Base-by-base conservation (phyloP, 2,888 invertebrate genomes). In the Tromatobia lineatoria region DNA sequence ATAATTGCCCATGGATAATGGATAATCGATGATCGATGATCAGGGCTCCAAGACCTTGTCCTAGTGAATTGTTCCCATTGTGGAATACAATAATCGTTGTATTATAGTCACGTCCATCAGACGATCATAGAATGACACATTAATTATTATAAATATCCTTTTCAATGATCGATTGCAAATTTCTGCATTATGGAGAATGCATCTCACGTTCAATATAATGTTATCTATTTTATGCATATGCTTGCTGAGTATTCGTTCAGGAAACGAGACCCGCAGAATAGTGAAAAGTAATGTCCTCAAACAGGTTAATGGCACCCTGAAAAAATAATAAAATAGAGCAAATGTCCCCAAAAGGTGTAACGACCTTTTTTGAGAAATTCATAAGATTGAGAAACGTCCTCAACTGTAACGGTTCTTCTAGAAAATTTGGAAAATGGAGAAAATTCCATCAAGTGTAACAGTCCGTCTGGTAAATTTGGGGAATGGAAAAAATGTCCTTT, bases 41-140 rank as follows among this genome's bases (percentile, higher is more conserved):
- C 83, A 20, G 59, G 45, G 73, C 80, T 83, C 83, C 20, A 25
- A 80, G 83, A 59, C 83, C 83, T 83, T 83, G 83, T 80, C 80
- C 83, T 76, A 83, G 80, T 83, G 71, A 83, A 80, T 79, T 75
- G 75, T 79, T 83, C 64, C 38, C 70, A 75, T 79, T 70, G 67
- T 75, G 20, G 64, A 23, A 67, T 47, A 67, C 45, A 42, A 13
- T 45, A 34, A 20, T 45, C 38, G 47, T 38, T 18, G 34, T 42
- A 59, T 50, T 59, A 50, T 15, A 42, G 7, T 50, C 47, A 25
- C 45, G 38, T 34, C 77, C 11, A 77, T n/a, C 57, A 67, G n/a
- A n/a, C n/a, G 25, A 59, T 74, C 64, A 7, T 47, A 13, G 74
- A 59, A 57, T 54, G 25, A 13, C 61, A 71, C 54, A 57, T 82